A percentile compares a stretch with the other conserved stretches of the same genome.
Conservation (phyloP, 2,797 vertebrate genomes). For the Podarcis lilfordi region DNA sequence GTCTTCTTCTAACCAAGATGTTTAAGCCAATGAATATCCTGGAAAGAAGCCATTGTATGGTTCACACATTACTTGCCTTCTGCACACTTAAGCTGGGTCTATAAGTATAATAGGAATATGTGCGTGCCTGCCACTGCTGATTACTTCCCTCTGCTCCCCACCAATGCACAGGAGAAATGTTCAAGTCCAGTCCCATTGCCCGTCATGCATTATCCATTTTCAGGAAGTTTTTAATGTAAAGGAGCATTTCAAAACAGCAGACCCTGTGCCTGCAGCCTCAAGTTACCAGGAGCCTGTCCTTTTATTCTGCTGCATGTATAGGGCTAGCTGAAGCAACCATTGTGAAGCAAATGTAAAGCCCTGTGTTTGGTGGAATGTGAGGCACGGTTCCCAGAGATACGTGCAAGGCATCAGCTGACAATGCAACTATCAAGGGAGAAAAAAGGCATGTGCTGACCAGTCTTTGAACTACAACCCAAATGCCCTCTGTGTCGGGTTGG, state of each 20-base stretch:
- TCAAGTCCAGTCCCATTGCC: background rate
- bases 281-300: background rate
- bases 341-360: background rate
- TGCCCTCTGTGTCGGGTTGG: background rate
- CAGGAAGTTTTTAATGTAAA: background rate
- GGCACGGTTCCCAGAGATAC: background rate
- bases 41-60: background rate
- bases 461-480: background rate
- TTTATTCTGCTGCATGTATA: background rate
- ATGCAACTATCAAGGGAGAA: background rate
- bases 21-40: background rate
- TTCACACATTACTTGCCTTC: background rate
- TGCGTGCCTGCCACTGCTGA: background rate
- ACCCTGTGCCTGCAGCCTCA: background rate
- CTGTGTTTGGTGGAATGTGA: background rate
- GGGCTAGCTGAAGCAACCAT: background rate
- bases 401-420: background rate
- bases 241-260: background rate
- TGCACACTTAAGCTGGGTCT: background rate
- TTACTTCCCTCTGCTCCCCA: too few relatives aligned
- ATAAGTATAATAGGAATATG: background rate
- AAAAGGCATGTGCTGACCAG: background rate
- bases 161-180: background rate
- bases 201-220: background rate
- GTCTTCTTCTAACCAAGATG: background rate